Conservation (phyloP, 2,888 invertebrate species). For the Toxonevra muliebris region DNA sequence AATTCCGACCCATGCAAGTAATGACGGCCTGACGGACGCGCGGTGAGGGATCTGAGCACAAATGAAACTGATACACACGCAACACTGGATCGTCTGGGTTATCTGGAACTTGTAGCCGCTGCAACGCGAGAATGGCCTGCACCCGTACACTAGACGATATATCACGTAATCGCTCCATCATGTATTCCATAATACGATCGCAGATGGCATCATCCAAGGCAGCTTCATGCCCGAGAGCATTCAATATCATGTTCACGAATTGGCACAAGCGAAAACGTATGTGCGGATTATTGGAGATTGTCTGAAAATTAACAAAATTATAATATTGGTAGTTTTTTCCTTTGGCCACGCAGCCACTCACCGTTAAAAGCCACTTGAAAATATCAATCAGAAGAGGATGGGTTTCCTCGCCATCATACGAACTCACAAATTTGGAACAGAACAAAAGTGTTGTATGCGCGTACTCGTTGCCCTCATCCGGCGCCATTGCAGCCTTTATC, state of each 20-base stretch:
- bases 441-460: slow-evolving; percentile 77
- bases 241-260: slow-evolving; percentile 78
- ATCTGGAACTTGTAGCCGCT: slow-evolving; percentile 81
- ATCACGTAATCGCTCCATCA: slow-evolving; percentile 77
- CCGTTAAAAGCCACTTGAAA: slow-evolving; percentile 56
- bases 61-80: slow-evolving; percentile 75
- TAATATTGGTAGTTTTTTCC: neutral
- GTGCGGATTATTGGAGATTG: slow-evolving; percentile 66
- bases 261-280: slow-evolving; percentile 81
- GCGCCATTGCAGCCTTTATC: slow-evolving; percentile 72
- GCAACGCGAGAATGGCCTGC: slow-evolving; percentile 81
- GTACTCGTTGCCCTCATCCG: slow-evolving; percentile 74
- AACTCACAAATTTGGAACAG: slow-evolving; percentile 75
- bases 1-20: slow-evolving; percentile 77
- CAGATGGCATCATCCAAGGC: slow-evolving; percentile 80
- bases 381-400: slow-evolving; percentile 55
- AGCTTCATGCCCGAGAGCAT: slow-evolving; percentile 78
- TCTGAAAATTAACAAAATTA: slow-evolving; percentile 48
- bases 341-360: slow-evolving; percentile 35
- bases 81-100: slow-evolving; percentile 81
- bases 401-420: slow-evolving; percentile 68
- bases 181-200: slow-evolving; percentile 75
- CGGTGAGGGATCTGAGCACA: slow-evolving; percentile 79
- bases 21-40: slow-evolving; percentile 78
- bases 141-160: slow-evolving; percentile 78